Conservation (phyloP, 2,113 vertebrate species). For the Coptodon rendalli region DNA sequence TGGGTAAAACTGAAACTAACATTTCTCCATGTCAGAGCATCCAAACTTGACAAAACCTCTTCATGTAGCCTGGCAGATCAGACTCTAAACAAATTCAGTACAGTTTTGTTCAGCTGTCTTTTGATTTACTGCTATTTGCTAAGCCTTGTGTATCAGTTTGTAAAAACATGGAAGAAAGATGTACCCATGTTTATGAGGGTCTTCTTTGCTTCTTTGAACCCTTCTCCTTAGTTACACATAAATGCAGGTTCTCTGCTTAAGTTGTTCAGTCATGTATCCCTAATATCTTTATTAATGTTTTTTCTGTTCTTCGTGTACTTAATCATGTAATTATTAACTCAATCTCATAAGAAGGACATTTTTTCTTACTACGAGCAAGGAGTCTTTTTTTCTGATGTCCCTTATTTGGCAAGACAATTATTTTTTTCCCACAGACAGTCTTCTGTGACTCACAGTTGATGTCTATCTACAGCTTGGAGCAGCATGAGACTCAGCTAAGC, state of each 20-base stretch:
- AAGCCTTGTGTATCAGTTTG: background rate
- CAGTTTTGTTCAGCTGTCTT: background rate
- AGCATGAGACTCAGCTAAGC: background rate
- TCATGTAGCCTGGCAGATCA: background rate
- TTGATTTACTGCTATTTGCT: background rate
- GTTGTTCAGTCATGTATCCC: background rate
- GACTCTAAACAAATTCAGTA: background rate
- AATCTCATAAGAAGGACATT: background rate
- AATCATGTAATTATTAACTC: background rate
- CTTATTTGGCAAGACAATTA: background rate
- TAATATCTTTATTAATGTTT: background rate
- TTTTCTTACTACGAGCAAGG: accelerated
- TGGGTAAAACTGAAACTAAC: background rate
- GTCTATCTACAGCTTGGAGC: background rate
- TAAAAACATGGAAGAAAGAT: background rate
- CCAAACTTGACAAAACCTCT: background rate
- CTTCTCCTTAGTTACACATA: background rate
- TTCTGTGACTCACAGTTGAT: background rate
- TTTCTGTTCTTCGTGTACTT: background rate
- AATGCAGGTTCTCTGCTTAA: background rate
- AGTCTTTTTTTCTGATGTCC: background rate
- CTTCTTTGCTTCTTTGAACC: background rate
- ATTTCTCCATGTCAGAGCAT: background rate
- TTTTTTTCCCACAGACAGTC: background rate
- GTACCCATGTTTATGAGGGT: background rate